Evolutionary conservation across 2,888 invertebrate genomes (phyloP), one percentile per base, ranked within the genome.

Genomic region (Hipparchia semele): DNA sequence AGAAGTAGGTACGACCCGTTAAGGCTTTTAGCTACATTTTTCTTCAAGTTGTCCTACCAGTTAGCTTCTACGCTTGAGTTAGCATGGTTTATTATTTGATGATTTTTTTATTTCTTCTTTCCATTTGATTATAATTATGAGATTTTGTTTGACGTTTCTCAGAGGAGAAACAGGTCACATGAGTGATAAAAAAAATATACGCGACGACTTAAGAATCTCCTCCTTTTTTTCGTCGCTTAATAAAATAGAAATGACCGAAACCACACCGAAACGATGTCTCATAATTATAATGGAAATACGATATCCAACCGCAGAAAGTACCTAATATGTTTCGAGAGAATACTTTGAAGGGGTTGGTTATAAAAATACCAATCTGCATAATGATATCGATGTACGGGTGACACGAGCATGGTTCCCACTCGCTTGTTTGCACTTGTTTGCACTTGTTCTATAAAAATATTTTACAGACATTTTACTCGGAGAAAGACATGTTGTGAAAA

Each of bases 351-450:
- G 65, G 64, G 49, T 58, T 58, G 72, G 64, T 72, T 67, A 53
- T 72, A 72, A 72, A 70, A 69, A 72, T 72, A 72, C 68, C 68
- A 72, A 72, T 39, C 39, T 39, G 39, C 39, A 39, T 39, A 39
- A 2, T 39, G 39, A 39, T 39, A 39, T 4, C 39, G 39, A 39
- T 4, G 39, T 39, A 1, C 39, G 39, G 2, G 39, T 39, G 39
- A 39, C 5, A 39, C 1, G 39, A 39, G 5, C 39, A 39, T 39
- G 39, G 5, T 39, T 39, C 5, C 2, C 39, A 39, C 5, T 39
- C 39, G 5, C 39, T 39, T 23, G 23, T 23, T 23, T 23, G 23
- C 23, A 39, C 5, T 39, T 39, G 39, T 39, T 39, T 39, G 39
- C 39, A 39, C 5, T 39, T 39, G 2, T 39, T 39, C 2, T 39